Evolutionary conservation across 2,797 vertebrate genomes (phyloP), one percentile per base, ranked within the genome.

Genomic region (Chanos chanos): DNA sequence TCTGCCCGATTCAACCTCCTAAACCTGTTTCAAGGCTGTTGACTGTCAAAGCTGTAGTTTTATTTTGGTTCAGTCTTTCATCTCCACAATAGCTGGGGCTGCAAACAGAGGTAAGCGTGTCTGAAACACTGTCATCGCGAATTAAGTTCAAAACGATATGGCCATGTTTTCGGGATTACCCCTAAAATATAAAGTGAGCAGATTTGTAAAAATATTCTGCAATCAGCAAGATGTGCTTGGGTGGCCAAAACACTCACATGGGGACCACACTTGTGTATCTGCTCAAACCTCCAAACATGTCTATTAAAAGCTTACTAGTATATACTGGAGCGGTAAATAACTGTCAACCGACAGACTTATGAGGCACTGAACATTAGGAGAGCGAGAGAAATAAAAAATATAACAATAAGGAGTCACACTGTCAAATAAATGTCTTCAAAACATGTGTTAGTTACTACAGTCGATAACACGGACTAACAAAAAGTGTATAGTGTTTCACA

Each of bases 101-200:
- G 28, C 30, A 47, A 45, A 71, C 28, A 59, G 52, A 57, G 79
- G 5, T 68, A 67, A 81, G 72, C 64, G 25, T 80, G 66, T 73
- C 78, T 72, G 83, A 84, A 85, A 71, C 53, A 53, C 78, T 81
- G 78, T 78, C 79, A 70, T 75, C 71, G 61, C 67, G 67, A 74
- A 80, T 82, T 81, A 81, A 64, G 65, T 40, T 71, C 64, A 83
- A 70, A 66, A 63, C 71, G 47, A 61, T 61, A 66, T 71, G 67
- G 71, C 73, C 75, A 81, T 67, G 59, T 79, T 81, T 70, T 67
- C 66, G 61, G 28, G 50, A 62, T 66, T 41, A 62, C 57, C 57
- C 27, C 52, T 65, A 22, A 19, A 33, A 41, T 70, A 61, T 70
- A 58, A 53, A 36, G 62, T 61, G 31, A 60, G 36, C 13, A 47